phyloP scores from a whole-genome alignment of 2,113 vertebrate species.

The Hippoglossus stenolepis region DNA sequence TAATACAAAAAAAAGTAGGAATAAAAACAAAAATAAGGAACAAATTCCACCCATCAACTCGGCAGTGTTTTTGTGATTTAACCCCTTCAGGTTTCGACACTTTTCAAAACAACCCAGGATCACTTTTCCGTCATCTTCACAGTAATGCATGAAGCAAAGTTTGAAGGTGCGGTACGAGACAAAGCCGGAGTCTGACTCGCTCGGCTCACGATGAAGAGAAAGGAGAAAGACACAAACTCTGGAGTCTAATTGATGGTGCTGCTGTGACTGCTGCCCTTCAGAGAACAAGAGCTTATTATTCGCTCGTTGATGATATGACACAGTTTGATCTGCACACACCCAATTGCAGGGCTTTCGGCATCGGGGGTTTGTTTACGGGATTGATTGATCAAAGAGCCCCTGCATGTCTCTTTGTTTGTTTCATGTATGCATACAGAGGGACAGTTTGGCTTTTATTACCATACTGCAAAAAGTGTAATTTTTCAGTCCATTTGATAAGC shows the following conservation, averaged over 20 bases:
- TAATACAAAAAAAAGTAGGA: neutral
- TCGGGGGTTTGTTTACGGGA: constrained; percentile 79
- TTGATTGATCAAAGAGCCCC: constrained; percentile 81
- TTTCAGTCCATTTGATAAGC: constrained; percentile 67
- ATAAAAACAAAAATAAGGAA: constrained; percentile 8
- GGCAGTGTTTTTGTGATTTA: constrained; percentile 44
- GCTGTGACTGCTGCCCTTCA: constrained; percentile 79
- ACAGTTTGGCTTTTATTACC: constrained; percentile 71
- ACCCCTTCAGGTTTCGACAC: constrained; percentile 30
- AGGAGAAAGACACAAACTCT: constrained; percentile 52
- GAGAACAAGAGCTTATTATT: constrained; percentile 78
- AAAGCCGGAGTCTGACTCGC: constrained; percentile 55
- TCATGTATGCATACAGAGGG: constrained; percentile 73
- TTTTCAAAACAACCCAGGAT: constrained; percentile 40
- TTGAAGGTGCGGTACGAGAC: constrained; percentile 57
- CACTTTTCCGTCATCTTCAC: constrained; percentile 43
- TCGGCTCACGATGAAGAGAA: constrained; percentile 67
- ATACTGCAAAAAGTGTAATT: constrained; percentile 55
- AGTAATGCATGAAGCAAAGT: constrained; percentile 56
- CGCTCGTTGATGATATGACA: constrained; percentile 77
- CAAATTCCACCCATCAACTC: constrained; percentile 43
- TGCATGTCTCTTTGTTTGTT: constrained; percentile 78
- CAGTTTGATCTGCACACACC: constrained; percentile 78
- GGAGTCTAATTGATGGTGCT: constrained; percentile 78
- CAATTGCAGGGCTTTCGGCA: constrained; percentile 70